Conservation (phyloP, 2,888 invertebrate genomes). For the Cosmia pyralina region DNA sequence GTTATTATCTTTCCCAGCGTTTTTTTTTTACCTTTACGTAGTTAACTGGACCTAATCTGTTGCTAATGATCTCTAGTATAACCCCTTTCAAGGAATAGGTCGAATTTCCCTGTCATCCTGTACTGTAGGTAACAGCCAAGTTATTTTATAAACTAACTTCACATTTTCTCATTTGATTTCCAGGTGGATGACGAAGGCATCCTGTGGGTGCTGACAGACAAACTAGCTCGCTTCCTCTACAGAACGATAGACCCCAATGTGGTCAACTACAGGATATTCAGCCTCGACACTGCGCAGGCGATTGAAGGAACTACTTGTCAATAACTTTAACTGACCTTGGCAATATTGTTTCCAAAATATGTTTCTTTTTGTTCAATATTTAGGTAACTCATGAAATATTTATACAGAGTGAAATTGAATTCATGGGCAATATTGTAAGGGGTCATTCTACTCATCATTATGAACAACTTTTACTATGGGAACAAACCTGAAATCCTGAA, state of each 20-base stretch:
- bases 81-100: too few relatives aligned
- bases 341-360: neutral
- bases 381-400: neutral
- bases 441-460: too few relatives aligned
- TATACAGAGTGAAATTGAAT: too few relatives aligned
- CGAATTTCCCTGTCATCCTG: too few relatives aligned
- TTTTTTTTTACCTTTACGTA: too few relatives aligned
- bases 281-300: slow-evolving; percentile 88
- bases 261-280: slow-evolving; percentile 92
- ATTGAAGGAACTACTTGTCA: slow-evolving; percentile 90
- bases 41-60: too few relatives aligned
- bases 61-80: too few relatives aligned
- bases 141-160: neutral
- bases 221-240: slow-evolving; percentile 93
- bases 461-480: too few relatives aligned
- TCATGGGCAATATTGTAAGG: too few relatives aligned
- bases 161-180: slow-evolving; percentile 51
- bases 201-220: slow-evolving; percentile 94
- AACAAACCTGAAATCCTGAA: too few relatives aligned
- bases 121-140: neutral
- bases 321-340: slow-evolving; percentile 41
- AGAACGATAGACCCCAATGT: slow-evolving; percentile 91
- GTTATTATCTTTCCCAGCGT: too few relatives aligned
- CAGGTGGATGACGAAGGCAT: slow-evolving; percentile 89
- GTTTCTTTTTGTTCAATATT: slow-evolving; percentile 2